These are phyloP conservation scores for Rhombomys opimus DNA, from an alignment of 2,113 vertebrate species.

Conservation along the genomic window DNA sequence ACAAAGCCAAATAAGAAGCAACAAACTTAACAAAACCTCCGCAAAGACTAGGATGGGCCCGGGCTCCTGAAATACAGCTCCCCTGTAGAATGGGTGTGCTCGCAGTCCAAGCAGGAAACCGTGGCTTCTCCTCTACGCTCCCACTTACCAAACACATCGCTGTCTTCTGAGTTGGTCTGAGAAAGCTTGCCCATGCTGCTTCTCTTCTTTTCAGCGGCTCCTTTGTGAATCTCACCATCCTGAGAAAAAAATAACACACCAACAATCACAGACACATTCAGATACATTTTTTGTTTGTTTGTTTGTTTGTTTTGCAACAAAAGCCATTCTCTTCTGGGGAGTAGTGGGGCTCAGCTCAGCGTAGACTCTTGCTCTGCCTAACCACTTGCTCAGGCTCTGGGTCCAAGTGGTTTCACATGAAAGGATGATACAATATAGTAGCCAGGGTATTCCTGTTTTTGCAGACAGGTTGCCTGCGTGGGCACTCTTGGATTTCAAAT, in stretches of 20 bases:
- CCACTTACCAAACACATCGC: conserved; percentile 93
- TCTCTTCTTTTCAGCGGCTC: conserved; percentile 70
- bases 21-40: neutral
- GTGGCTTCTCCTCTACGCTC: accelerated
- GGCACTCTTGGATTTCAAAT: neutral
- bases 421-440: neutral
- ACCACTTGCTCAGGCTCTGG: accelerated
- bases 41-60: neutral
- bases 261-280: neutral
- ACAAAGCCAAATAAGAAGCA: neutral
- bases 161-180: conserved; percentile 89
- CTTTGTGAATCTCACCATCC: conserved; percentile 75
- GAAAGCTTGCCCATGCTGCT: conserved; percentile 50
- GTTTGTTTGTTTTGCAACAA: neutral
- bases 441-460: accelerated
- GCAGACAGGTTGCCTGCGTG: accelerated
- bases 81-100: accelerated
- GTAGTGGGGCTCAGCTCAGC: accelerated
- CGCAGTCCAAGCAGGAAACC: accelerated
- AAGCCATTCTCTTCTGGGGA: neutral
- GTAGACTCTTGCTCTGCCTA: neutral
- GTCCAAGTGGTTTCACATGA: accelerated
- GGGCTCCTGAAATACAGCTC: neutral
- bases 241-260: conserved; percentile 66
- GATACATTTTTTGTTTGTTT: neutral